Evolutionary conservation across 2,797 vertebrate genomes (phyloP).

Genomic region (Graptemys geographica): DNA sequence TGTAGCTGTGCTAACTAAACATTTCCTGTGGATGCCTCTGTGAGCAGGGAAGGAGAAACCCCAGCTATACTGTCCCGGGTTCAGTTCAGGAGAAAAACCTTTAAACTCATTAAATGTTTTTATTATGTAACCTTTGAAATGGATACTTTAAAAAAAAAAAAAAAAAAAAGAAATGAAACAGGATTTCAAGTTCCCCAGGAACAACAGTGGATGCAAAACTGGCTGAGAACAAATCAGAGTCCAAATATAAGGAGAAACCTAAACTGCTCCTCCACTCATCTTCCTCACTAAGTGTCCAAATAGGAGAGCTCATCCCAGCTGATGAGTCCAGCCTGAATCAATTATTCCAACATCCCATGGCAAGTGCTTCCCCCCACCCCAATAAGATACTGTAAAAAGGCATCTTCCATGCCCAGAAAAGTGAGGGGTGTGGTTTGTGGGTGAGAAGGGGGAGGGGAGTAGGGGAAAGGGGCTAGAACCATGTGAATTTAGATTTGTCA

Average conservation of each 20-base stretch:
- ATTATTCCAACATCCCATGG: not conserved
- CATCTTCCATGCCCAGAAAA: not conserved
- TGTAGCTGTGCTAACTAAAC: not conserved
- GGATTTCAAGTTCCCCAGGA: not conserved
- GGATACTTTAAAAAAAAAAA: not conserved
- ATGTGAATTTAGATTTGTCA: not conserved
- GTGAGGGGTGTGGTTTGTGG: not conserved
- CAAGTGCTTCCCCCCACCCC: not conserved
- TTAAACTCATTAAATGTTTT: constrained; percentile 41
- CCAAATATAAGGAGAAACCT: constrained; percentile 15
- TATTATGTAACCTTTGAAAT: not conserved
- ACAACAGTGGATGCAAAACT: not conserved
- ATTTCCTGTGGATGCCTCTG: not conserved
- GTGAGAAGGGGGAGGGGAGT: not conserved
- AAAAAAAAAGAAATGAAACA: not conserved
- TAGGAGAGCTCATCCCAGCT: not conserved
- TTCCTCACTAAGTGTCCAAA: not conserved
- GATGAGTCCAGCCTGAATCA: not conserved
- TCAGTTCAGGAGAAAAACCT: constrained; percentile 37
- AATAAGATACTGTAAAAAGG: not conserved
- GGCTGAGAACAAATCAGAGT: not conserved
- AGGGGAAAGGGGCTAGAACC: constrained; percentile 6
- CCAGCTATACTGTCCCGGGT: not conserved
- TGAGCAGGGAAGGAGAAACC: not conserved
- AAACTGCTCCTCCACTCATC: not conserved